Percentiles rank a stretch among this genome's conserved stretches.
Conservation (phyloP, 1,140 invertebrate species). For the Bombus sylvicola region DNA sequence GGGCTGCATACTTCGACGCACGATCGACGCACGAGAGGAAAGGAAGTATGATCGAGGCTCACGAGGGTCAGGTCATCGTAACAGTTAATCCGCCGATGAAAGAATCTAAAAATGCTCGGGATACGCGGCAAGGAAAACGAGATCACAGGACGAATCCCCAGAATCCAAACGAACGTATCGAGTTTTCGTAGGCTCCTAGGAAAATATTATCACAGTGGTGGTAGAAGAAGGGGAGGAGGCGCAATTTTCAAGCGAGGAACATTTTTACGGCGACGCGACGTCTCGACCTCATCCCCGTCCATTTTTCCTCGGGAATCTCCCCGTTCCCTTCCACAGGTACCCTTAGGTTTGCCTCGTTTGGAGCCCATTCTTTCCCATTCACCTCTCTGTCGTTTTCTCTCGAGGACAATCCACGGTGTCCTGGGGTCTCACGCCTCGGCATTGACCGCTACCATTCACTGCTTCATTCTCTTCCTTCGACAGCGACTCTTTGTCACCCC, state of each 20-base stretch:
- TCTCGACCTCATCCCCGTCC: slow-evolving; percentile 18
- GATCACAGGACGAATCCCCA: slow-evolving; percentile 26
- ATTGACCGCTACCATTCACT: slow-evolving; percentile 65
- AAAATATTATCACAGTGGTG: slow-evolving; percentile 64
- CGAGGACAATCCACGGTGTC: slow-evolving; percentile 62
- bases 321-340: slow-evolving; percentile 42
- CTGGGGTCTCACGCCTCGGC: slow-evolving; percentile 67
- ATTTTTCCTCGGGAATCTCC: slow-evolving; percentile 48
- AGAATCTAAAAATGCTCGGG: background rate
- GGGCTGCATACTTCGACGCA: no score
- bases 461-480: slow-evolving; percentile 66
- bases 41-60: background rate
- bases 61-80: background rate
- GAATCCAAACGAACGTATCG: slow-evolving; percentile 34
- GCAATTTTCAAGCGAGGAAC: slow-evolving; percentile 52
- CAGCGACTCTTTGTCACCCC: slow-evolving; percentile 65
- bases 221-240: background rate
- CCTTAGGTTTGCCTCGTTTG: slow-evolving; percentile 63
- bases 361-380: slow-evolving; percentile 65
- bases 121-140: slow-evolving; percentile 15
- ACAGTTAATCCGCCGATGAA: slow-evolving; percentile 24
- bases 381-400: slow-evolving; percentile 58
- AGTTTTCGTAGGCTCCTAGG: slow-evolving; percentile 60
- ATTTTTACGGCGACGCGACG: slow-evolving; percentile 49
- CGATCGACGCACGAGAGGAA: background rate